Base-by-base conservation (phyloP, 2,113 vertebrate species). In the Oncorhynchus nerka region DNA sequence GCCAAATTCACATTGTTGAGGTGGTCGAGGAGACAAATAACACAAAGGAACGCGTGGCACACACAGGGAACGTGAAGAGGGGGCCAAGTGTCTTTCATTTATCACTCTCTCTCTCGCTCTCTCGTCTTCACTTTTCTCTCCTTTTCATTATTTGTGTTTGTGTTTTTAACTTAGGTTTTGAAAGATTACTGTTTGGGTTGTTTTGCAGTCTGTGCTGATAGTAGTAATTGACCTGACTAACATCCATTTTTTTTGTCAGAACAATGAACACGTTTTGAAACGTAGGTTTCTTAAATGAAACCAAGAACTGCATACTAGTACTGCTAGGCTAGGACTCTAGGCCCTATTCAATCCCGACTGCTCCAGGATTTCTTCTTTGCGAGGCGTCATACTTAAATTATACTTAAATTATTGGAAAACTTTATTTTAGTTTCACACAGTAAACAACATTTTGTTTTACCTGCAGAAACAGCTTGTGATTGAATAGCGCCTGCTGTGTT, bases 1-100 rank as follows among this genome's bases (percentile, higher is more conserved):
- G 73, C 83, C 86, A 83, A 68, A 81, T 68, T 78, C 71, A 74
- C 67, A 79, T 74, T 83, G 83, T 80, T 68, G 67, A 73, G 75
- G 77, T 72, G 78, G 75, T 48, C 26, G 76, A 78, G 77, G 57
- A 69, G 59, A 74, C 73, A 66, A 39, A 32, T 16, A 28, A 62
- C 48, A 82, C 71, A 82, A 76, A 68, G 61, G 80, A 75, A 32
- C 69, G 49, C 34, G 57, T 77, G 75, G 72, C 67, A 67, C 81
- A 62, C 71, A 67, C 75, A 74, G 66, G 55, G 62, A 74, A 69
- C 20, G 34, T 64, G 68, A 69, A 62, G 45, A 61, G 74, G 19
- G 39, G 39, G 73, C 76, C 71, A 77, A 79, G 75, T 71, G 64
- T 77, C 39, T 76, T 76, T 73, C 26, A 64, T 6, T 7, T 16